A percentile compares a stretch with the other conserved stretches of the same genome.
Evolutionary conservation across 2,888 invertebrate species (phyloP).

Genomic region (Tachina grossa): DNA sequence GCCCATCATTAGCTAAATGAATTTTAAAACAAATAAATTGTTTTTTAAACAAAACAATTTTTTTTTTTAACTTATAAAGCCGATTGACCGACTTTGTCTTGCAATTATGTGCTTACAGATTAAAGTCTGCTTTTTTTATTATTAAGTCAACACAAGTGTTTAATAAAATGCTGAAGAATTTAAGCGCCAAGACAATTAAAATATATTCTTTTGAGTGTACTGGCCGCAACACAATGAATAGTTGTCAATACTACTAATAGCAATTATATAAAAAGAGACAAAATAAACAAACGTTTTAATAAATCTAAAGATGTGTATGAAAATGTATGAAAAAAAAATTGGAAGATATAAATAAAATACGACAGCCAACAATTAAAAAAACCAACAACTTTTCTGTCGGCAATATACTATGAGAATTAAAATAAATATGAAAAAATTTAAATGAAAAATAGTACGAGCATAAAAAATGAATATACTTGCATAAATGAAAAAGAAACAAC

Average conservation of each 20-base stretch:
- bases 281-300: conserved; percentile 12
- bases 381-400: conserved; percentile 62
- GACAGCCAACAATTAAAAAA: conserved; percentile 55
- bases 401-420: conserved; percentile 53
- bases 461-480: neutral
- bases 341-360: conserved; percentile 32
- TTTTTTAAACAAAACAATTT: neutral
- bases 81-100: neutral
- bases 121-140: neutral
- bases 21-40: neutral
- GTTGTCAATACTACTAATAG: conserved; percentile 52
- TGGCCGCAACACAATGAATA: conserved; percentile 37
- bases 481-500: neutral
- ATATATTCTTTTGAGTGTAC: conserved; percentile 19
- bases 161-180: neutral
- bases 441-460: neutral
- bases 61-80: neutral
- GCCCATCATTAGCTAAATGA: neutral
- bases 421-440: conserved; percentile 56
- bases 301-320: conserved; percentile 41
- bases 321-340: too few relatives aligned
- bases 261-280: conserved; percentile 6
- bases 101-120: neutral
- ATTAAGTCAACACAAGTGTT: neutral
- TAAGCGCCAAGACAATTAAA: conserved; percentile 49